Evolutionary conservation across 2,797 vertebrate species (phyloP), one percentile per base, ranked within the genome.

Genomic region (Cacajao melanocephalus): DNA sequence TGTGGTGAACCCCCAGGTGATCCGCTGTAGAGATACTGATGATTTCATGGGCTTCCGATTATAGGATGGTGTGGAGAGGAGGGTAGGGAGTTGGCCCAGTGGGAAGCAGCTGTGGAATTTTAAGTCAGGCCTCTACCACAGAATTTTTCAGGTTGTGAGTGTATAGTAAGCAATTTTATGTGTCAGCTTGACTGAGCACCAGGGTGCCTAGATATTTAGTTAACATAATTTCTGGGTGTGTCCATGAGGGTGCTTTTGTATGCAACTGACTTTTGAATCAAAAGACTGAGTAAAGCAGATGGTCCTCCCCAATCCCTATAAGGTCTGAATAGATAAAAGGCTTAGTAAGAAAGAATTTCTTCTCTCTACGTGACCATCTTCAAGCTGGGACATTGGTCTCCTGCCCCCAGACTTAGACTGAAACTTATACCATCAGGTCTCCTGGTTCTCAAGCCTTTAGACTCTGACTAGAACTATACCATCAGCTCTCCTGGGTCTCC

Each of bases 31-130:
- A 61, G 28, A 39, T 24, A 3, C 19, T n/a, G 22, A 30, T 30
- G 20, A 30, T 13, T 79, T 36, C 19, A 3, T 15, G 5, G 44
- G 7, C n/a, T 70, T 78, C 14, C 2, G 12, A 0, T 19, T 11
- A n/a, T 0, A 50, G n/a, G 61, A 61, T 22, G 19, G 30, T 8
- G 0, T n/a, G 33, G 20, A 61, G 9, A 57, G 2, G 7, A 26
- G 26, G 67, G 0, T 0, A 64, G 46, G 41, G 12, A 46, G 33
- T 7, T 19, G 5, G 26, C 39, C 4, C 2, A 4, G 15, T 17
- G 14, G 39, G 4, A n/a, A 85, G 14, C 0, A 57, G 6, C 4
- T 22, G 0, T 13, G 5, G 14, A 48, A 72, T 83, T 95, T 72
- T 79, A 39, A 67, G 41, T 48, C 76, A 48, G 48, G 52, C 2